A percentile compares a stretch with the other conserved stretches of the same genome.
phyloP scores from a whole-genome alignment of 2,797 vertebrate species.

The Ptychadena robeensis region DNA sequence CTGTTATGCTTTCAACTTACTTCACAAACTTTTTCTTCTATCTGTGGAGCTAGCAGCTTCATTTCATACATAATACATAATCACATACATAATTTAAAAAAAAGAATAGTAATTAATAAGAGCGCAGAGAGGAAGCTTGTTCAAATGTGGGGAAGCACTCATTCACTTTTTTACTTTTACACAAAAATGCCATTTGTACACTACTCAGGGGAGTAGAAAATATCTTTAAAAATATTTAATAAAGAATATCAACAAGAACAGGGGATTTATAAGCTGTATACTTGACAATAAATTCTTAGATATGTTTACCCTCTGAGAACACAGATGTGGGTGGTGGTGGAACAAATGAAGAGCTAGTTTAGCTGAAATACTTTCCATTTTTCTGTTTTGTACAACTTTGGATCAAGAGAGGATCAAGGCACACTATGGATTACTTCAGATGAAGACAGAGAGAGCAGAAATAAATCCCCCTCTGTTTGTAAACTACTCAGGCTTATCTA shows the following conservation, averaged over 20 bases:
- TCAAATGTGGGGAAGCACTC: no score
- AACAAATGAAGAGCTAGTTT: neutral
- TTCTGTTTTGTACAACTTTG: neutral
- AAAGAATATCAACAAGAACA: neutral
- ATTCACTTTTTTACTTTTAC: no score
- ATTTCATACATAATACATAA: no score
- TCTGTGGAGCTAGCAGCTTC: no score
- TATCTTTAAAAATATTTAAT: neutral
- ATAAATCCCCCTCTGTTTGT: neutral
- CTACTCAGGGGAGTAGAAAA: no score
- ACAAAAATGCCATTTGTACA: no score
- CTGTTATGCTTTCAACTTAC: no score
- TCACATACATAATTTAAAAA: no score
- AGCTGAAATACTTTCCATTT: neutral
- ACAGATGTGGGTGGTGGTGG: neutral
- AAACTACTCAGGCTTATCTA: neutral
- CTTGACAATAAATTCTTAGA: neutral
- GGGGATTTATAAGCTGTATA: neutral
- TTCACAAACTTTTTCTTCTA: no score
- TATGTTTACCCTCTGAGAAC: neutral
- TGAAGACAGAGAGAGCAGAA: neutral
- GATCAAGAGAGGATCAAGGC: neutral
- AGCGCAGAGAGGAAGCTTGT: no score
- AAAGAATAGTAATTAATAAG: no score
- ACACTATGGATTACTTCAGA: neutral